Percentiles rank a stretch among this genome's conserved stretches.
Conservation (phyloP, 2,113 vertebrate species). For the Tenebrosternarchus preto region DNA sequence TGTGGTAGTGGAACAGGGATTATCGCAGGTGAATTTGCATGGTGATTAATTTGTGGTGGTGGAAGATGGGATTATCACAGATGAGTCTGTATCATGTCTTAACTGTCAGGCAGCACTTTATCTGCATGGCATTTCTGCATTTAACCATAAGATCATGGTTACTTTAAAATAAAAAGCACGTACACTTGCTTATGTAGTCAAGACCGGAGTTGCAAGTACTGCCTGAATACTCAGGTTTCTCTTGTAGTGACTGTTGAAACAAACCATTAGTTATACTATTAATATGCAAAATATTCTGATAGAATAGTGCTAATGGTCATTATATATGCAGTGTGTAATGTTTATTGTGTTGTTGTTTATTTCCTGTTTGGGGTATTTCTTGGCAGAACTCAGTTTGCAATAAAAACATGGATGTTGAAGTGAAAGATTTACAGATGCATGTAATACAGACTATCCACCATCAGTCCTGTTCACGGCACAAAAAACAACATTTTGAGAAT, state of each 20-base stretch:
- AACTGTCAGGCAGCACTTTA: too few relatives aligned
- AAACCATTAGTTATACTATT: neutral
- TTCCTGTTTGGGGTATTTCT: neutral
- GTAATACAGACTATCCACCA: neutral
- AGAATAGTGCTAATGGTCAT: neutral
- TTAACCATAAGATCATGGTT: neutral
- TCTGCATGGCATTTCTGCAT: too few relatives aligned
- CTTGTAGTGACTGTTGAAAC: neutral
- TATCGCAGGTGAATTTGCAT: constrained; percentile 53
- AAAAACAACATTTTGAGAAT: too few relatives aligned
- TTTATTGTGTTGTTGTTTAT: neutral
- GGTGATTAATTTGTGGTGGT: constrained; percentile 8
- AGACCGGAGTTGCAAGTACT: neutral
- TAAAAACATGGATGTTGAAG: neutral
- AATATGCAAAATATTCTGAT: constrained; percentile 10
- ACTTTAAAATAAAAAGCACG: neutral
- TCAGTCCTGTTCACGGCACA: neutral
- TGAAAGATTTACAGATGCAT: neutral
- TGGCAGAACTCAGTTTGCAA: neutral
- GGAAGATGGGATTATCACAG: too few relatives aligned
- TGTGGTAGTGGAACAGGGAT: constrained; percentile 51
- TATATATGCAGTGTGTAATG: neutral
- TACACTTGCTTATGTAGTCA: neutral
- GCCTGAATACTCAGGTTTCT: neutral
- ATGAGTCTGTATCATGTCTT: too few relatives aligned